A percentile compares a stretch with the other conserved stretches of the same genome.
phyloP scores from a whole-genome alignment of 2,113 vertebrate genomes.

The Myanophis thanlyinensis region DNA sequence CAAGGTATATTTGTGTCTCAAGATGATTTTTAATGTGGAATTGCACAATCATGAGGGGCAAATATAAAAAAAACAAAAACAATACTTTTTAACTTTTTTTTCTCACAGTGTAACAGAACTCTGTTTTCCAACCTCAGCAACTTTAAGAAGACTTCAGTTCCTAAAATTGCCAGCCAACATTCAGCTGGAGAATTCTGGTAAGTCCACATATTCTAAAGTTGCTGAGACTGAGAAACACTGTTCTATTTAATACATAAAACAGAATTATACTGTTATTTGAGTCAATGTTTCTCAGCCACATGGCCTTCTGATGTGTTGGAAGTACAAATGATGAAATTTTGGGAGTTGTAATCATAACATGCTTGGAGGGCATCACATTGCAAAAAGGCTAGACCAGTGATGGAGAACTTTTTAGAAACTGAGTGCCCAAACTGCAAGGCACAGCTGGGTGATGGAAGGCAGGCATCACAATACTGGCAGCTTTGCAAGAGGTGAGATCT shows the following conservation, averaged over 20 bases:
- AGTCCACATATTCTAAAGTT: background rate
- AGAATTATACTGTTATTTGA: background rate
- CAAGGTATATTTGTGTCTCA: background rate
- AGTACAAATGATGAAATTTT: background rate
- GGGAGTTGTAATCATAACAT: background rate
- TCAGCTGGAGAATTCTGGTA: background rate
- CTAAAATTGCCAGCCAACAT: background rate
- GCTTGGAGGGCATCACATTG: background rate
- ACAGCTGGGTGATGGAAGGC: too few relatives aligned
- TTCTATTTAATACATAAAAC: background rate
- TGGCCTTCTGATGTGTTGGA: background rate
- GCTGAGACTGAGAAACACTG: background rate
- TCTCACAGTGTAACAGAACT: background rate
- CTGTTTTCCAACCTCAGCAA: background rate
- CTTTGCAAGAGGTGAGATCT: too few relatives aligned
- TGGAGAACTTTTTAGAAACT: too few relatives aligned
- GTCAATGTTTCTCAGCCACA: background rate
- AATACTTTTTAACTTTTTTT: background rate
- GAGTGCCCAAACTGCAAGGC: too few relatives aligned
- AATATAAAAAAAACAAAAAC: background rate
- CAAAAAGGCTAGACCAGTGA: too few relatives aligned
- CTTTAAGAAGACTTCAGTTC: background rate
- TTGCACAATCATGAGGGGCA: background rate
- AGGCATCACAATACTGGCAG: too few relatives aligned
- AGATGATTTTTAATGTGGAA: background rate